phyloP scores from a whole-genome alignment of 2,113 vertebrate genomes.

The Buteo buteo region DNA sequence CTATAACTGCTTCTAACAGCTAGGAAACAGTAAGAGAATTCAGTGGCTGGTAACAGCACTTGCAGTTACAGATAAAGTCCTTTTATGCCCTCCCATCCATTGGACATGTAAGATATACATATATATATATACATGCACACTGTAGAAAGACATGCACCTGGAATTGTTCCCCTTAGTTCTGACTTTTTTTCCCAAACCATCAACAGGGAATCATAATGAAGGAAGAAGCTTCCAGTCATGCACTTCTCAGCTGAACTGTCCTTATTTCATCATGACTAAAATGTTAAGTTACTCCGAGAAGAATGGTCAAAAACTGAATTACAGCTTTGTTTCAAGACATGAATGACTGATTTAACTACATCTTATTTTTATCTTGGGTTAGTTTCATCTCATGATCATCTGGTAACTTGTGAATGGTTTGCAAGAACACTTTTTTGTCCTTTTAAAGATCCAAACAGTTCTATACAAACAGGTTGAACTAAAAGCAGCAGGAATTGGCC shows the following conservation, averaged over 20 bases:
- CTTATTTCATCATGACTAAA: neutral
- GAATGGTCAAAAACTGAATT: neutral
- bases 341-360: neutral
- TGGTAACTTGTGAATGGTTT: neutral
- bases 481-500: neutral
- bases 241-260: neutral
- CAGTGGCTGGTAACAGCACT: neutral
- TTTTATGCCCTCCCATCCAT: constrained; percentile 6
- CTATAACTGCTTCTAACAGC: constrained; percentile 12
- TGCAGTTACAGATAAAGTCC: neutral
- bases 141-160: neutral
- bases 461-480: neutral
- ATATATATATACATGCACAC: neutral
- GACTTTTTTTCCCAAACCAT: neutral
- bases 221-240: neutral
- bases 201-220: neutral
- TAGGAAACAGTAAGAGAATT: constrained; percentile 21
- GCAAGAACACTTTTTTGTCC: neutral
- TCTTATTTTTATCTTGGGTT: neutral
- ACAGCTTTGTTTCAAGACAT: neutral
- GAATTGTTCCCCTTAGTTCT: neutral
- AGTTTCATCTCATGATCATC: neutral
- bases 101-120: neutral
- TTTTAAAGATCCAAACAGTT: neutral
- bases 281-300: constrained; percentile 2